Evolutionary conservation across 92 coral and sea anemone species (phyloP).

Genomic region (Porites cylindrica): DNA sequence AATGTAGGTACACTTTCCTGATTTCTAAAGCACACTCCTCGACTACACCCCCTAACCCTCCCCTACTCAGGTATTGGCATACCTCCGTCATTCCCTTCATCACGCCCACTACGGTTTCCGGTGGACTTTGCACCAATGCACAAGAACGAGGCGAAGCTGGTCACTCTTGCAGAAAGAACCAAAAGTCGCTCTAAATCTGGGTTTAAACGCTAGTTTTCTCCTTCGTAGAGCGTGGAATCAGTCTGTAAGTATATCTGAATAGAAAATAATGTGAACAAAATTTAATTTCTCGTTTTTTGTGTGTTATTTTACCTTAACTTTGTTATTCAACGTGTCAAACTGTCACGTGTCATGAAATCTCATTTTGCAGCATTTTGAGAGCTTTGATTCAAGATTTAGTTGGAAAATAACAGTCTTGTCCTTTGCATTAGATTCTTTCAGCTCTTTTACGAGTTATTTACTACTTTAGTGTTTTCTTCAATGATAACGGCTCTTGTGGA

Average conservation of each 20-base stretch:
- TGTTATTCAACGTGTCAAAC: slow-evolving; percentile 6
- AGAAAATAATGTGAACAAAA: background rate
- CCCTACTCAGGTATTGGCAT: background rate
- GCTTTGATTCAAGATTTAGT: background rate
- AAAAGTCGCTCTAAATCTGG: slow-evolving; percentile 1
- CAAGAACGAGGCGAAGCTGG: slow-evolving; percentile 24
- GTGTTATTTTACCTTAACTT: background rate
- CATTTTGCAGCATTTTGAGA: background rate
- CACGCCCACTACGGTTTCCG: slow-evolving; percentile 10
- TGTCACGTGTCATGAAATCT: slow-evolving; percentile 31
- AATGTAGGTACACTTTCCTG: background rate
- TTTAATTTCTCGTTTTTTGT: no score
- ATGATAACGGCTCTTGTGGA: no score
- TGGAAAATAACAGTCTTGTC: background rate
- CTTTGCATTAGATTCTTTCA: no score
- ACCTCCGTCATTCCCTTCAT: slow-evolving; percentile 7
- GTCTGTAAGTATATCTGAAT: slow-evolving; percentile 16
- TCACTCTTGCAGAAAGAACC: background rate
- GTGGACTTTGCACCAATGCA: slow-evolving; percentile 67
- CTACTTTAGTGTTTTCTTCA: no score
- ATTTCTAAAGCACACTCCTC: background rate
- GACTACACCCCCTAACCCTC: background rate
- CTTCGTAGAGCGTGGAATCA: slow-evolving; percentile 1
- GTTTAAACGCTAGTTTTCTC: slow-evolving; percentile 43
- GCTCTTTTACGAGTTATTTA: background rate